Evolutionary conservation across 2,888 invertebrate genomes (phyloP).

Genomic region (Catocala fraxini): DNA sequence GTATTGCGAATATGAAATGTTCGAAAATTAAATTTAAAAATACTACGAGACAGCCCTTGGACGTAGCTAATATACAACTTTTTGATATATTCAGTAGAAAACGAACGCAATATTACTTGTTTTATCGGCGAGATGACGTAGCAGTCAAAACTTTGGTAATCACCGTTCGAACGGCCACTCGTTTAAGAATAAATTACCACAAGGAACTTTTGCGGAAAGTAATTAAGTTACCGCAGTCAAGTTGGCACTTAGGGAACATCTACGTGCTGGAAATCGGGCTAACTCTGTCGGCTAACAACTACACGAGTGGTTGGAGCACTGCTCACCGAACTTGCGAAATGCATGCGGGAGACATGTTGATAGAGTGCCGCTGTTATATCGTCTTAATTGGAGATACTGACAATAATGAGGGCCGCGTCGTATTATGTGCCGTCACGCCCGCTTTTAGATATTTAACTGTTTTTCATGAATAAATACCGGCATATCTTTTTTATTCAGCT

Average conservation of each 20-base stretch:
- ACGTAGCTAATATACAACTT: constrained; percentile 12
- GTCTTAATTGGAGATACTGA: constrained; percentile 10
- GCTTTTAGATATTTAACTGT: too few relatives aligned
- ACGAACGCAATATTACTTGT: constrained; percentile 40
- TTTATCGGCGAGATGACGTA: constrained; percentile 37
- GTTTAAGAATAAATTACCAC: constrained; percentile 74
- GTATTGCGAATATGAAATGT: background rate
- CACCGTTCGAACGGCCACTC: constrained; percentile 70
- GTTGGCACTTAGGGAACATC: constrained; percentile 50
- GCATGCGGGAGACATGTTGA: constrained; percentile 20
- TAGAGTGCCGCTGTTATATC: constrained; percentile 7
- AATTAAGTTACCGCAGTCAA: constrained; percentile 68
- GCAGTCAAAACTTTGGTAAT: constrained; percentile 71
- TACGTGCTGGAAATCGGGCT: constrained; percentile 41
- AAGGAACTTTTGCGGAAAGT: constrained; percentile 65
- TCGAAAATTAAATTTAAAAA: constrained; percentile 8
- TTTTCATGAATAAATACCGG: too few relatives aligned
- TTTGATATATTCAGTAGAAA: constrained; percentile 31
- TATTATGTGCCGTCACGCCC: too few relatives aligned
- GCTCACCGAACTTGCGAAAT: constrained; percentile 26
- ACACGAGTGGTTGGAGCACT: constrained; percentile 25
- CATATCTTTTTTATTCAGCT: too few relatives aligned
- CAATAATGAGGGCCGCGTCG: background rate
- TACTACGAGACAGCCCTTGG: background rate
- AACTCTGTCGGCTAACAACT: constrained; percentile 34